Evolutionary conservation across 2,797 vertebrate genomes (phyloP), one percentile per base, ranked within the genome.

Genomic region (Fratercula arctica): DNA sequence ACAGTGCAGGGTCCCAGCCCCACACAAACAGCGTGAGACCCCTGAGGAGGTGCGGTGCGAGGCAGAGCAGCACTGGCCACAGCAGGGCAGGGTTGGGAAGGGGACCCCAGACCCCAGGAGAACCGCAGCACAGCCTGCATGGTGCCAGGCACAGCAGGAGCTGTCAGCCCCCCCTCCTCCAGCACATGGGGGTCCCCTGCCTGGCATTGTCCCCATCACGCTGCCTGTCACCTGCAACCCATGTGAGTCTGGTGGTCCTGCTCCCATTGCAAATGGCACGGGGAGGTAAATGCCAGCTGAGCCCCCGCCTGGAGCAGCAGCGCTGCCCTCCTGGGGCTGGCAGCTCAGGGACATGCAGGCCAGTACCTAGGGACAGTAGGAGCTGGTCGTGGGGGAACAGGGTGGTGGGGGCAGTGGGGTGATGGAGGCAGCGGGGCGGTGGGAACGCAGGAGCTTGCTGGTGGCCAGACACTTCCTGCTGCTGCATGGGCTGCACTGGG

Each of bases 161-260:
- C 39, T 16, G 4, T 39, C 61, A 50, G 16, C 1, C 13, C 17
- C 15, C 11, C 26, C 11, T 57, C 16, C 35, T 39, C 20, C 59
- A 51, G 35, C 60, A 14, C n/a, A 7, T 6, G 4, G 25, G 15
- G 17, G 14, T 53, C 24, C 6, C 21, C 35, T 41, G 60, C 24
- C 25, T 4, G 4, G 16, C 4, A 1, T 9, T 13, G 51, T 54
- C 35, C 29, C 68, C 3, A 4, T 29, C 60, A n/a, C 2, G 1
- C 51, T n/a, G 54, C 39, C 50, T n/a, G 21, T 28, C 33, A 33
- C 51, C 68, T 16, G 1, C 61, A 43, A 17, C 35, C 21, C 8
- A 14, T 7, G 12, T 2, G 12, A 51, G 56, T 14, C 31, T 0
- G 0, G 9, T 12, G 59, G 46, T 76, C 37, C 39, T 1, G 4